Conservation (phyloP, 2,888 invertebrate genomes). For the Nowickia ferox region DNA sequence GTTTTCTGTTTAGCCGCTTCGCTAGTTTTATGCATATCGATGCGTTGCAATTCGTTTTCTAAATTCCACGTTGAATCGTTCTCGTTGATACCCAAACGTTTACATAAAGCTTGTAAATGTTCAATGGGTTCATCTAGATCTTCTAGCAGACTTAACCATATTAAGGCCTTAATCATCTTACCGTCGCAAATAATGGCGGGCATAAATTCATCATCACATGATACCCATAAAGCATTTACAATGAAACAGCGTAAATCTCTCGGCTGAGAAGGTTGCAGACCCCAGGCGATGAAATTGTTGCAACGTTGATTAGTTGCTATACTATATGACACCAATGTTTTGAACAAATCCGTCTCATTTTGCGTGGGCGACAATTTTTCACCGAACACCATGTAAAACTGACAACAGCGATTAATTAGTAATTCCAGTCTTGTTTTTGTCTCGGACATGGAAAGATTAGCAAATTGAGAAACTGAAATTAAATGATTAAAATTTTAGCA, state of each 20-base stretch:
- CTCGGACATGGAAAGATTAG: slow-evolving; percentile 78
- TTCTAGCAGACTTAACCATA: slow-evolving; percentile 80
- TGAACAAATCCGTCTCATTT: slow-evolving; percentile 80
- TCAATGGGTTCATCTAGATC: slow-evolving; percentile 79
- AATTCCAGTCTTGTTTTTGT: slow-evolving; percentile 81
- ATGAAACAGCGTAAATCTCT: slow-evolving; percentile 80
- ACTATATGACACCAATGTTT: slow-evolving; percentile 79
- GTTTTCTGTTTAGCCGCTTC: slow-evolving; percentile 79
- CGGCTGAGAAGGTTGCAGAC: slow-evolving; percentile 80
- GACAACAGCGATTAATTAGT: slow-evolving; percentile 81
- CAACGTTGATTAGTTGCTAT: slow-evolving; percentile 81
- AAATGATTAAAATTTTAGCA: no score
- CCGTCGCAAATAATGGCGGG: slow-evolving; percentile 80
- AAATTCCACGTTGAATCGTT: slow-evolving; percentile 80
- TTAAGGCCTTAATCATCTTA: slow-evolving; percentile 81
- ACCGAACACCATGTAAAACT: slow-evolving; percentile 81
- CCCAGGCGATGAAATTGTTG: slow-evolving; percentile 83
- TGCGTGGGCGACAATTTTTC: slow-evolving; percentile 77
- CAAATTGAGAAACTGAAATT: slow-evolving; percentile 72
- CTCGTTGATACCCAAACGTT: slow-evolving; percentile 79
- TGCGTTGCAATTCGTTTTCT: slow-evolving; percentile 80
- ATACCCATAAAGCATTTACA: slow-evolving; percentile 79
- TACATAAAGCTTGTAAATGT: slow-evolving; percentile 78
- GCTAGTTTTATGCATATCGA: slow-evolving; percentile 78
- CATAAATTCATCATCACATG: slow-evolving; percentile 77